These are phyloP conservation scores for Dromiciops gliroides DNA, from an alignment of 2,113 vertebrate species.

Conservation along the genomic window DNA sequence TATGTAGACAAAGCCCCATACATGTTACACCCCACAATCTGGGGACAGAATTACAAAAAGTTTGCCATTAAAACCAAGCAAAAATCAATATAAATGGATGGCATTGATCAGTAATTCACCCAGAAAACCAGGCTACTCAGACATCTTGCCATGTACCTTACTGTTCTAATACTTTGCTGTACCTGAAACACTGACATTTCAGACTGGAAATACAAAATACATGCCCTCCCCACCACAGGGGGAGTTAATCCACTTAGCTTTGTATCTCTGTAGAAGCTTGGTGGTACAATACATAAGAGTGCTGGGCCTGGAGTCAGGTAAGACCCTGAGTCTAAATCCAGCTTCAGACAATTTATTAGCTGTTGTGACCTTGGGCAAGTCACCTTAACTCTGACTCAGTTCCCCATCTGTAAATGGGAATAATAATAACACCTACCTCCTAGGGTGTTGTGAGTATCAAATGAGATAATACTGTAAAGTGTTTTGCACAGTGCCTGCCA, in stretches of 20 bases:
- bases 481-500: not conserved
- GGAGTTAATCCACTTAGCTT: not conserved
- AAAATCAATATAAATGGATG: not conserved
- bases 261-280: not conserved
- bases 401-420: not conserved
- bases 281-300: not conserved
- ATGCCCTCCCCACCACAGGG: not conserved
- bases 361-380: not conserved
- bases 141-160: not conserved
- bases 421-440: not conserved
- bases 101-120: not conserved
- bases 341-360: not conserved
- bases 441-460: not conserved
- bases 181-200: not conserved
- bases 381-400: not conserved
- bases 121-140: not conserved
- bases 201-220: not conserved
- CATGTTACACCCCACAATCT: not conserved
- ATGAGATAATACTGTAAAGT: not conserved
- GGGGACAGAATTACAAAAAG: not conserved
- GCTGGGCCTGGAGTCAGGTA: not conserved
- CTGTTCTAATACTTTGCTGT: not conserved
- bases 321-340: not conserved
- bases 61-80: not conserved
- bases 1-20: not conserved